These are phyloP conservation scores for Melanargia galathea DNA, from an alignment of 2,888 invertebrate genomes.

Conservation along the genomic window DNA sequence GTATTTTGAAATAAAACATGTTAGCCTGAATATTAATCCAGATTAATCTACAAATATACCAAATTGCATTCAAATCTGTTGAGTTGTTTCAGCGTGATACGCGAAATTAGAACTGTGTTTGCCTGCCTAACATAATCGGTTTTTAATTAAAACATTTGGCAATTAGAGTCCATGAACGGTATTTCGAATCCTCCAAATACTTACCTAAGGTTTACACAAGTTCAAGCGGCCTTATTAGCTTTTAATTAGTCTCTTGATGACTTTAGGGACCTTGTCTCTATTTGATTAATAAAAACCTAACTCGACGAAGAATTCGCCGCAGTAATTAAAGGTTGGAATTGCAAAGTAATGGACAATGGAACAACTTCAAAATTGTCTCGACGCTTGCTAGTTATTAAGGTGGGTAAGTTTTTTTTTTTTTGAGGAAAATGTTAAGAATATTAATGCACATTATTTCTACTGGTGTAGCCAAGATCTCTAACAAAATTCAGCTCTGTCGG, in stretches of 20 bases:
- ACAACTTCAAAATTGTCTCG: background rate
- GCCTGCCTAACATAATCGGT: background rate
- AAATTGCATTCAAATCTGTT: no score
- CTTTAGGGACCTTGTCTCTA: constrained; percentile 1
- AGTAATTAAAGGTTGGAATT: no score
- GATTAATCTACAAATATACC: no score
- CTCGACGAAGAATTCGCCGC: background rate
- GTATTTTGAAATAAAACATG: no score
- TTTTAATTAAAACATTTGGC: background rate
- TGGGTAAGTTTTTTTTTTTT: background rate
- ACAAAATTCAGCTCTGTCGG: no score
- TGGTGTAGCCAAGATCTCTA: no score
- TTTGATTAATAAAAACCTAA: constrained; percentile 5
- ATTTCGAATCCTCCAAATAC: background rate
- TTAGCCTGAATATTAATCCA: no score
- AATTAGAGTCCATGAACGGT: background rate
- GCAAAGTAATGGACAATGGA: background rate
- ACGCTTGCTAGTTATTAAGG: background rate
- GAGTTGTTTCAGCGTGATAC: no score
- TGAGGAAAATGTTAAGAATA: background rate
- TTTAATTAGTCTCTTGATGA: constrained; percentile 5
- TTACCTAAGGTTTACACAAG: background rate
- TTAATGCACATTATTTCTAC: no score
- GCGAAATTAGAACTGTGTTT: no score
- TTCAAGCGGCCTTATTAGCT: background rate